Evolutionary conservation across 2,797 vertebrate species (phyloP).

Genomic region (Crocodylus rhombifer): DNA sequence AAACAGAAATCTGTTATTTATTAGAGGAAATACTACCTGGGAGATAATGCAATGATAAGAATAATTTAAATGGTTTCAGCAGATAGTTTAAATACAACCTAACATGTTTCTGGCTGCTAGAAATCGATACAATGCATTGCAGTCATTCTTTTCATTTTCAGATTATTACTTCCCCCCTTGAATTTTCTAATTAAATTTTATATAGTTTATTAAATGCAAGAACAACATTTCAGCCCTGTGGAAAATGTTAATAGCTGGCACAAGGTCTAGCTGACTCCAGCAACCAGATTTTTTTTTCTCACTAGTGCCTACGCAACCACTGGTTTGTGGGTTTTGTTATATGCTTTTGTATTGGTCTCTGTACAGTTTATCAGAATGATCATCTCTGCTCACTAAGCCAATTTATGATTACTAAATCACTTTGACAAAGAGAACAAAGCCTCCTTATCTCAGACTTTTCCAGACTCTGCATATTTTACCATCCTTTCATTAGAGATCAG

Average conservation of each 20-base stretch:
- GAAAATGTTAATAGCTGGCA: constrained; percentile 27
- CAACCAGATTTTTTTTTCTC: neutral
- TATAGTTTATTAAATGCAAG: constrained; percentile 40
- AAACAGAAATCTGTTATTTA: constrained; percentile 8
- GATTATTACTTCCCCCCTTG: neutral
- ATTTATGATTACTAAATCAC: neutral
- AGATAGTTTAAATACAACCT: constrained; percentile 50
- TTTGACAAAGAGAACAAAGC: constrained; percentile 12
- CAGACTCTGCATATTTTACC: constrained; percentile 12
- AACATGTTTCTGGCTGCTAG: constrained; percentile 20
- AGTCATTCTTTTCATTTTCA: constrained; percentile 59
- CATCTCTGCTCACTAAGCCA: neutral
- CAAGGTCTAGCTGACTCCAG: neutral
- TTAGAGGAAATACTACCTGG: constrained; percentile 43
- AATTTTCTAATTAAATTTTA: constrained; percentile 58
- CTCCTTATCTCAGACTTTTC: neutral
- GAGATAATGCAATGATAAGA: constrained; percentile 51
- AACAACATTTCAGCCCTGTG: neutral
- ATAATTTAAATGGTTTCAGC: constrained; percentile 47
- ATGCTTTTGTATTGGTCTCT: neutral
- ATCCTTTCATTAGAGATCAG: constrained; percentile 23
- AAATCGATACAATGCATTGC: constrained; percentile 26
- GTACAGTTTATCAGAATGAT: neutral
- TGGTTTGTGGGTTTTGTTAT: neutral
- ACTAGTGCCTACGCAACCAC: neutral